Conservation (phyloP, 2,888 invertebrate genomes). For the Phortica magna region DNA sequence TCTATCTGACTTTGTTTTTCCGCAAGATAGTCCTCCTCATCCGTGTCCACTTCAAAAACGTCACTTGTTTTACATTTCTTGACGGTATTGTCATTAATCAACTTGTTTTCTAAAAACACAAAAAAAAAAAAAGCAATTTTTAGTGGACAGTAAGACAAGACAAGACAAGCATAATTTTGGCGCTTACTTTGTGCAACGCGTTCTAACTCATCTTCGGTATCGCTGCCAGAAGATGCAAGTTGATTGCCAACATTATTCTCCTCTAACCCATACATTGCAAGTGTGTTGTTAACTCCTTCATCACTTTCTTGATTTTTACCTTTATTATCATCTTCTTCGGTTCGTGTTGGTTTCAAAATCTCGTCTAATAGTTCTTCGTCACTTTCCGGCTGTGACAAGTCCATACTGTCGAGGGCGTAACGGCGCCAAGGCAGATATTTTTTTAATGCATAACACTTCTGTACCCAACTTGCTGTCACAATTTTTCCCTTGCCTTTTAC, state of each 20-base stretch:
- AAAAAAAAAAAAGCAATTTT: slow-evolving; percentile 1
- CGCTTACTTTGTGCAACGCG: slow-evolving; percentile 58
- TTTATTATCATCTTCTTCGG: neutral
- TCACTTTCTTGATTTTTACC: neutral
- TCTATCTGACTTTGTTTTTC: slow-evolving; percentile 37
- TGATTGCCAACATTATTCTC: neutral
- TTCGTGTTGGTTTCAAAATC: slow-evolving; percentile 51
- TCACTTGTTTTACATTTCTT: slow-evolving; percentile 40
- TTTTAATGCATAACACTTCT: slow-evolving; percentile 81
- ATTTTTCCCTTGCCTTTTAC: slow-evolving; percentile 83
- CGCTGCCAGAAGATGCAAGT: slow-evolving; percentile 62
- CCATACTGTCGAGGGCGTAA: slow-evolving; percentile 70
- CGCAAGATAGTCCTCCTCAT: slow-evolving; percentile 74
- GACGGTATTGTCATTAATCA: slow-evolving; percentile 22
- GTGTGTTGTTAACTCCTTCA: slow-evolving; percentile 28
- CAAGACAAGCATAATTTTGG: neutral
- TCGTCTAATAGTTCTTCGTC: slow-evolving; percentile 75
- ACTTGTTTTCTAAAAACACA: slow-evolving; percentile 47
- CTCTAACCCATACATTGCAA: slow-evolving; percentile 37
- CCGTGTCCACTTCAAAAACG: slow-evolving; percentile 73
- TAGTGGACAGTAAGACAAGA: neutral
- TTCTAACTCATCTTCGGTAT: slow-evolving; percentile 76
- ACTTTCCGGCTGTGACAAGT: slow-evolving; percentile 68
- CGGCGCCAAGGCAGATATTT: slow-evolving; percentile 78
- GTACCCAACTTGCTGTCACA: slow-evolving; percentile 87